phyloP scores from a whole-genome alignment of 2,797 vertebrate genomes.

The Pangasius larnaudii region DNA sequence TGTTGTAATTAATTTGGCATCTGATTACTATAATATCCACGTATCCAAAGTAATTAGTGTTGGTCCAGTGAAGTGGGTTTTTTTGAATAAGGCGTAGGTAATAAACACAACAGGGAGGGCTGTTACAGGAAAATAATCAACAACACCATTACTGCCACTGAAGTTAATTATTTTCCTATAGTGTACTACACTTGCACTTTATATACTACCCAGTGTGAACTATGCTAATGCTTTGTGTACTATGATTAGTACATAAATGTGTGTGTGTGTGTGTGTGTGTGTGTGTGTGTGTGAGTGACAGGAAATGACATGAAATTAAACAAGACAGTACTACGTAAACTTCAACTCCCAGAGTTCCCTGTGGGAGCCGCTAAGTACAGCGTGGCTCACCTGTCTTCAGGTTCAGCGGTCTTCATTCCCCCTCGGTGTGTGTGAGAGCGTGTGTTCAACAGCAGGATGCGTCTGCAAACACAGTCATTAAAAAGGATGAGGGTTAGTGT shows the following conservation, averaged over 20 bases:
- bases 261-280: not conserved
- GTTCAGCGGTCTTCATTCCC: constrained; percentile 53
- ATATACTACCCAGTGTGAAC: not conserved
- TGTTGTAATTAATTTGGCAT: not conserved
- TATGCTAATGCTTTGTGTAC: not conserved
- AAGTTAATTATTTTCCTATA: not conserved
- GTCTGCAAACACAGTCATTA: constrained; percentile 45
- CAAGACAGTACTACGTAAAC: not conserved
- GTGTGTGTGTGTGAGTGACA: not conserved
- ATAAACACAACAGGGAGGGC: not conserved
- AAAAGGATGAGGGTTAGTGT: constrained; percentile 22
- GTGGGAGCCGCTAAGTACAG: not conserved
- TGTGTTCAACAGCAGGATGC: constrained; percentile 23
- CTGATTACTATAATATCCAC: not conserved
- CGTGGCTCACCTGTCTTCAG: constrained; percentile 56
- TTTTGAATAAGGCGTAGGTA: not conserved
- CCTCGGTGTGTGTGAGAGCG: constrained; percentile 11
- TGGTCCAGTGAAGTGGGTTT: not conserved
- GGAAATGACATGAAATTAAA: not conserved
- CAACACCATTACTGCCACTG: not conserved
- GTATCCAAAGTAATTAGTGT: not conserved
- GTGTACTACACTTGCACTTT: not conserved
- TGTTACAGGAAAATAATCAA: not conserved
- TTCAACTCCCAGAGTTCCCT: constrained; percentile 34
- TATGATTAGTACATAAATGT: not conserved